Conservation (phyloP, 1,140 invertebrate species). For the Maniola jurtina region DNA sequence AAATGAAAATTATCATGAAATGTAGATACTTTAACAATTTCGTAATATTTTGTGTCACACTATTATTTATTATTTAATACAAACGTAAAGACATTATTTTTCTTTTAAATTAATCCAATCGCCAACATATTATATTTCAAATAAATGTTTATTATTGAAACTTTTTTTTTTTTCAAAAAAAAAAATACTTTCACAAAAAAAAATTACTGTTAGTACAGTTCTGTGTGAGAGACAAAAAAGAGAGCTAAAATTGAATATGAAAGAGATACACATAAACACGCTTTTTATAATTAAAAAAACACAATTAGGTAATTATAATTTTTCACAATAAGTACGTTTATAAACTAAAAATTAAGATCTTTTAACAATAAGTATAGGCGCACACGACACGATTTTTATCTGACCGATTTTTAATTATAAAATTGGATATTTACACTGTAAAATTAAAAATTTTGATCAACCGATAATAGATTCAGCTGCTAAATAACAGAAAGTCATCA, state of each 20-base stretch:
- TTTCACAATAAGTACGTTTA: neutral
- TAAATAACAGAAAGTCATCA: no score
- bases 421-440: no score
- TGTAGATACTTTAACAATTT: conserved; percentile 4
- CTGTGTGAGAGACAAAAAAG: no score
- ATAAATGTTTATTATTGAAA: neutral
- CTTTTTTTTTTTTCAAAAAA: neutral
- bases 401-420: no score
- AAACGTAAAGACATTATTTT: neutral
- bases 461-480: no score
- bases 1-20: conserved; percentile 13
- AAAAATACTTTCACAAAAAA: neutral
- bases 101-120: neutral
- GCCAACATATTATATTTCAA: neutral
- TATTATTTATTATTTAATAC: neutral
- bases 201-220: no score
- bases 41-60: neutral
- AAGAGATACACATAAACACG: neutral
- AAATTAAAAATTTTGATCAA: no score
- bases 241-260: no score
- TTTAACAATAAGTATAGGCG: neutral
- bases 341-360: conserved; percentile 1
- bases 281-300: neutral
- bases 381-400: neutral
- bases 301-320: neutral